Percentiles rank a stretch among this genome's conserved stretches.
These are phyloP conservation scores for Phrynocephalus forsythii DNA, from an alignment of 2,797 vertebrate genomes.

Conservation along the genomic window DNA sequence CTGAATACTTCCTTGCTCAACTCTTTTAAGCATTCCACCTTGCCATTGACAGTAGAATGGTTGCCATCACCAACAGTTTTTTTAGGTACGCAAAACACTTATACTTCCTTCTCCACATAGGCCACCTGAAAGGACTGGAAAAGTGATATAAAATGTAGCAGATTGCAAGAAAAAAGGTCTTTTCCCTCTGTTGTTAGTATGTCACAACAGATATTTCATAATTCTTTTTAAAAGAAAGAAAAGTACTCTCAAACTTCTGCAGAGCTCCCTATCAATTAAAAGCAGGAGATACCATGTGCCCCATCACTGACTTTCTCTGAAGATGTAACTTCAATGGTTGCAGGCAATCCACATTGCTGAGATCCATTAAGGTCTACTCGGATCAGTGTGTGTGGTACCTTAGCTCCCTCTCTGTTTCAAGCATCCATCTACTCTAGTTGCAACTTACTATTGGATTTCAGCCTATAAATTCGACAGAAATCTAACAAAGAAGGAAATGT, in stretches of 20 bases:
- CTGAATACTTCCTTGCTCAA: not conserved
- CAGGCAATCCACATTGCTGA: not conserved
- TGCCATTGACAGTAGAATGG: not conserved
- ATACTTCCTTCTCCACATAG: not conserved
- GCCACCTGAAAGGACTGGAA: not conserved
- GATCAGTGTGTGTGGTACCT: not conserved
- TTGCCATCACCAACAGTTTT: not conserved
- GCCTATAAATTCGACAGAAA: too few species aligned
- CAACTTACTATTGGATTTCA: too few species aligned
- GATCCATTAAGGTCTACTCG: not conserved
- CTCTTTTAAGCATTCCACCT: not conserved
- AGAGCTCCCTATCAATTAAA: not conserved
- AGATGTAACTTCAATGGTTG: not conserved
- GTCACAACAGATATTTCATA: not conserved
- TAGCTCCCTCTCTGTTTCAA: not conserved
- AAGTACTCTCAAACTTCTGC: not conserved
- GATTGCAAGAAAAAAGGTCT: not conserved
- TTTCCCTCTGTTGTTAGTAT: not conserved
- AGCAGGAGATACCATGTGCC: not conserved
- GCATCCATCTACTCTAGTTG: too few species aligned
- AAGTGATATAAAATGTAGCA: not conserved
- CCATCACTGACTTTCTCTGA: not conserved
- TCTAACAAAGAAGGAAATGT: not conserved
- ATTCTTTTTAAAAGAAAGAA: not conserved
- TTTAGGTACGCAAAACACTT: not conserved